Evolutionary conservation across 1,140 invertebrate species (phyloP), one percentile per base, ranked within the genome.

Genomic region (Dinothrombium tinctorium): DNA sequence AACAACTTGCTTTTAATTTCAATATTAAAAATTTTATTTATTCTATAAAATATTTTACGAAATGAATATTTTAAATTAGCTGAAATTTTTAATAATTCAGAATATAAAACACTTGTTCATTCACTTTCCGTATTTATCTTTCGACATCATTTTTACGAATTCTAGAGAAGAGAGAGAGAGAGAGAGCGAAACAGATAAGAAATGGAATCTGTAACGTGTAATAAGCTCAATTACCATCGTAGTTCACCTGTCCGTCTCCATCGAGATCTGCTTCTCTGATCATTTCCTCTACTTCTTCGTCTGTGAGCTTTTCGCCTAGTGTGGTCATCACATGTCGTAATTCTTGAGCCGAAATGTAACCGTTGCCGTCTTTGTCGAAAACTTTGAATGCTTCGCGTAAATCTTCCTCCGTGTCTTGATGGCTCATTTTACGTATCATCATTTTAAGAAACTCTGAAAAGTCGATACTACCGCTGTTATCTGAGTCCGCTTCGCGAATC

Each of bases 161-260:
- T n/a, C n/a, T n/a, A n/a, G n/a, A n/a, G n/a, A n/a, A n/a, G n/a
- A n/a, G n/a, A n/a, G n/a, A n/a, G n/a, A n/a, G n/a, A n/a, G n/a
- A n/a, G n/a, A n/a, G n/a, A n/a, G n/a, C n/a, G n/a, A n/a, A n/a
- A n/a, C n/a, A n/a, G n/a, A n/a, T n/a, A n/a, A n/a, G n/a, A n/a
- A n/a, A n/a, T n/a, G n/a, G n/a, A n/a, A n/a, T n/a, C n/a, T n/a
- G n/a, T n/a, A n/a, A n/a, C n/a, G n/a, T n/a, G n/a, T n/a, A n/a
- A n/a, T n/a, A n/a, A n/a, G n/a, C n/a, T n/a, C n/a, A 33, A 62
- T 67, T 66, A 84, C 80, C 83, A 76, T 86, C 81, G 65, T 94
- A 95, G 72, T 92, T 87, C 65, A 95, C 86, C 69, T 92, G 84
- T 49, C 89, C 89, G 62, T 95, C 89, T 51, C 86, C 83, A 62